Conservation (phyloP, 2,113 vertebrate species). For the Motacilla alba region DNA sequence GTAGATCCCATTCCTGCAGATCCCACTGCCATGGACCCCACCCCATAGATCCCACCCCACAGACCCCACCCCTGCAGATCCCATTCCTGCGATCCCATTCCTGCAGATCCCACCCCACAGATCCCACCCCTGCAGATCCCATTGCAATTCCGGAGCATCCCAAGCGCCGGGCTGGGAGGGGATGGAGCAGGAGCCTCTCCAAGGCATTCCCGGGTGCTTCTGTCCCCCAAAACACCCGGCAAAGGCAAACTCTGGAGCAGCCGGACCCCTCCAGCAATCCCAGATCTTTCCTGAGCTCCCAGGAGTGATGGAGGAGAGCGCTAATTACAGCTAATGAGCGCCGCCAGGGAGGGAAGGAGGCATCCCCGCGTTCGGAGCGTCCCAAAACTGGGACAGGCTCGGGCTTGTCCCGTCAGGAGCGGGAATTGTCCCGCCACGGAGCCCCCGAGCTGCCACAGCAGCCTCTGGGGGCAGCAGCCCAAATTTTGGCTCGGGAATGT, state of each 20-base stretch:
- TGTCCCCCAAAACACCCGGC: fast-evolving
- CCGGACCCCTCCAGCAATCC: not conserved
- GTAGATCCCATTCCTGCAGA: no score
- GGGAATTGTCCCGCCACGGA: not conserved
- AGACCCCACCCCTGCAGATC: no score
- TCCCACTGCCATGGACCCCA: no score
- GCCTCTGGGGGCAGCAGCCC: no score
- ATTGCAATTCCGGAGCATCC: not conserved
- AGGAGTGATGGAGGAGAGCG: fast-evolving
- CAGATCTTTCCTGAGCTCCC: not conserved
- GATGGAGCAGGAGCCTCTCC: not conserved
- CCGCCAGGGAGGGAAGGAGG: not conserved
- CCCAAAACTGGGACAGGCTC: not conserved
- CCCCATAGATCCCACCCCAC: no score
- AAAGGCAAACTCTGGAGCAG: not conserved
- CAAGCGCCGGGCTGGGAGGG: fast-evolving
- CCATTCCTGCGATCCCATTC: no score
- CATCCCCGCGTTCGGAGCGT: not conserved
- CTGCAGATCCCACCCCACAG: no score
- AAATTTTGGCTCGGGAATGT: no score
- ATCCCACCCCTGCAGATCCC: no score
- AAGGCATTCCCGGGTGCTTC: not conserved
- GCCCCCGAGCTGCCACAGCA: fast-evolving
- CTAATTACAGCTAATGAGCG: not conserved
- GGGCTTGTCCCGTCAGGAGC: not conserved